These are phyloP conservation scores for Numenius arquata DNA, from an alignment of 2,113 vertebrate species.

Conservation along the genomic window DNA sequence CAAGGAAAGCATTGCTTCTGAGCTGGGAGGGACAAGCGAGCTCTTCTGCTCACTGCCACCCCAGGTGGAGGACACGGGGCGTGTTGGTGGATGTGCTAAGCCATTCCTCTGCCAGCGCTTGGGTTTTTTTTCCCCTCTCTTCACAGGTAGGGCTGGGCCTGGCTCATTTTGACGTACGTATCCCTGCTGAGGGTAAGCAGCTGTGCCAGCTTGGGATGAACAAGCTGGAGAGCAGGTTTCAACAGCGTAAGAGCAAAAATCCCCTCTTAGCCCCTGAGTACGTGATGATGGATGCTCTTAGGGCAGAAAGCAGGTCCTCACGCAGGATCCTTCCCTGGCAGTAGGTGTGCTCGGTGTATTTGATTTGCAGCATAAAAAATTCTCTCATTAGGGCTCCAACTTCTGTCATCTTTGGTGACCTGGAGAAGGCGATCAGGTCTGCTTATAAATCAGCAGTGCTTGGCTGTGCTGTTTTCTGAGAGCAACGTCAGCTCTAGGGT, in stretches of 20 bases:
- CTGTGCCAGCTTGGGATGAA: neutral
- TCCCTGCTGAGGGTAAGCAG: neutral
- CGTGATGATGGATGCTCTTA: neutral
- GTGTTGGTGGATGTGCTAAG: neutral
- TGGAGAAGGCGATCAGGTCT: neutral
- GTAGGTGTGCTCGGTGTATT: neutral
- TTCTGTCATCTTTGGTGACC: neutral
- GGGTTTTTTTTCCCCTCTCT: neutral
- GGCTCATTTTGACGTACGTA: neutral
- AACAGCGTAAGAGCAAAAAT: neutral
- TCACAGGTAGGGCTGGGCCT: neutral
- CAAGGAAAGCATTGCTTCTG: neutral
- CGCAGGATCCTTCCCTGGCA: neutral
- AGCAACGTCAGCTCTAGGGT: neutral
- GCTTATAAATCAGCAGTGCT: neutral
- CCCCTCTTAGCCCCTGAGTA: neutral
- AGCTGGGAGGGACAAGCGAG: neutral
- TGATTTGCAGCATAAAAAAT: neutral
- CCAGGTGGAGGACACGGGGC: neutral
- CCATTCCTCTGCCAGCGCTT: neutral
- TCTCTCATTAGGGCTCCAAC: neutral
- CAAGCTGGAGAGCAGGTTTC: neutral
- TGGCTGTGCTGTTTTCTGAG: neutral
- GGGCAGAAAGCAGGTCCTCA: neutral
- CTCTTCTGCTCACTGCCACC: neutral